Evolutionary conservation across 2,113 vertebrate genomes (phyloP).

Genomic region (Misgurnus anguillicaudatus): DNA sequence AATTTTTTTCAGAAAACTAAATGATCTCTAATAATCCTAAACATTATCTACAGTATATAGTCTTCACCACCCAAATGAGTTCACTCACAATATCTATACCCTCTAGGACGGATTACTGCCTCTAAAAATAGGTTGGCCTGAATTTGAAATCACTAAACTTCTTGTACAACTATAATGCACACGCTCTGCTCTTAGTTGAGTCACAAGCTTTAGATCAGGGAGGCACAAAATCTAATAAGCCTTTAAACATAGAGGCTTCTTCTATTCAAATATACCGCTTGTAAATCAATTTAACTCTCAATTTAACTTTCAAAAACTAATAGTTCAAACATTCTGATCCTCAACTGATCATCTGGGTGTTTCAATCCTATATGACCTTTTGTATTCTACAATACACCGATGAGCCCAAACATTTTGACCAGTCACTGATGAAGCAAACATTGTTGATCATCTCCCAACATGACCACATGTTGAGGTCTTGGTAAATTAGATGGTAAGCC

Average conservation of each 20-base stretch:
- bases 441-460: too few species aligned
- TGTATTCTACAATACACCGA: too few species aligned
- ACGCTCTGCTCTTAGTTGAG: slow-evolving; percentile 56
- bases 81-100: slow-evolving; percentile 35
- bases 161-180: slow-evolving; percentile 58
- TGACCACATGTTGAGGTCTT: too few species aligned
- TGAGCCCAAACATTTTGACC: too few species aligned
- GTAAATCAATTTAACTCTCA: not conserved
- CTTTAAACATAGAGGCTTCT: slow-evolving; percentile 59
- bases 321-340: too few species aligned
- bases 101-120: slow-evolving; percentile 35
- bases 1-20: not conserved
- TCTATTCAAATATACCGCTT: not conserved
- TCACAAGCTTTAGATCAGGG: slow-evolving; percentile 70
- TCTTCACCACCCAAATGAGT: slow-evolving; percentile 2
- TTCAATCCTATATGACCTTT: too few species aligned
- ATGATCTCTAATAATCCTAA: not conserved
- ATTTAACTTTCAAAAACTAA: too few species aligned
- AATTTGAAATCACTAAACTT: slow-evolving; percentile 35
- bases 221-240: slow-evolving; percentile 63
- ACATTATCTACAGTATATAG: not conserved
- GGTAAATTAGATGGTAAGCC: too few species aligned
- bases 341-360: too few species aligned
- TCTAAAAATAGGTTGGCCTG: slow-evolving; percentile 59
- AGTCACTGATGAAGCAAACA: too few species aligned